Base-by-base conservation (phyloP, 1,140 invertebrate species). In the Mylabris phalerata region DNA sequence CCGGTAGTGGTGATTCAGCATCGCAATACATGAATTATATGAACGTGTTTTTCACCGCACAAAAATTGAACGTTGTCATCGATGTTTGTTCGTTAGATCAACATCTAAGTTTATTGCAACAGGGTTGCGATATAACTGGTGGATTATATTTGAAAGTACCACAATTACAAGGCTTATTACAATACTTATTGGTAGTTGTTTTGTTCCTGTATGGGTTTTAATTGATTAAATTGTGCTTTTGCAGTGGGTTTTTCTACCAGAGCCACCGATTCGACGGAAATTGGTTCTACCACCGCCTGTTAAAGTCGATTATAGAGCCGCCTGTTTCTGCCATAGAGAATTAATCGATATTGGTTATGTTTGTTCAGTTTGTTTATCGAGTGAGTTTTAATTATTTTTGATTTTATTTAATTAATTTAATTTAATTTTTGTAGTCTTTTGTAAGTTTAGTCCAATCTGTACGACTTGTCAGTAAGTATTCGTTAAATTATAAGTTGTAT, bases 11-110 rank as follows among this genome's bases (percentile, higher is more conserved):
- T 26, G 93, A 97, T 72, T 90, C 88, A 19, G 89, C 93, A 0
- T 88, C 89, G 0, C 95, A 98, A 67, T 98, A 98, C 69, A 97
- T 98, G 86, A 95, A 95, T 73, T 96, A 96, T 65, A 98, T 98
- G 93, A 98, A 98, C 78, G 88, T 92, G 19, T 97, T 98, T 71
- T 98, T 98, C 66, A 95, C 95, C 26, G 92, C 95, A 41, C 74
- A 82, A 88, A 93, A 91, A 83, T 78, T 95, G 81, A 88, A 89
- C 77, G 84, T 98, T 52, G 80, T 92, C 13, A 84, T 98, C 48
- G 96, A 98, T 78, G 92, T 94, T 2, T 98, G 95, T 71, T 89
- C 95, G 7, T 71, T 98, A 52, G 92, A 93, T 71, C 88, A 92
- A 69, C 92, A 96, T 63, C 82, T 95, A 48, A 93, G 90, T 59